Conservation (phyloP, 1,140 invertebrate species). For the Copidosoma floridanum region DNA sequence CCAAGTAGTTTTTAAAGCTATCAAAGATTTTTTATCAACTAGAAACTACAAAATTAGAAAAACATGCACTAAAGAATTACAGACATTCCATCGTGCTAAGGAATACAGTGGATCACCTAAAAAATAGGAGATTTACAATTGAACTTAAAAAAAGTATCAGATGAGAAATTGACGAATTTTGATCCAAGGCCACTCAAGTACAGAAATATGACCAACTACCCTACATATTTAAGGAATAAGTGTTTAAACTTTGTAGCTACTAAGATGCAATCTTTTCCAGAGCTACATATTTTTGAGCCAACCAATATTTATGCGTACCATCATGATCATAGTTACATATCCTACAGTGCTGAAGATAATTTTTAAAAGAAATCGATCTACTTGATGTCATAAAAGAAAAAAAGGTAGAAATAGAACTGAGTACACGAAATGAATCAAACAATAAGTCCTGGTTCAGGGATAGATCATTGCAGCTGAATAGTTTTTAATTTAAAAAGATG, state of each 20-base stretch:
- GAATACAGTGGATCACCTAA: constrained; percentile 13
- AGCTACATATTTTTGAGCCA: constrained; percentile 7
- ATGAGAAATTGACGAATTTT: constrained; percentile 4
- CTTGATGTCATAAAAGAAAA: constrained; percentile 6
- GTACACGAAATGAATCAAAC: constrained; percentile 5
- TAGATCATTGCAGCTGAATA: constrained; percentile 10
- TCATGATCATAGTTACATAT: constrained; percentile 18
- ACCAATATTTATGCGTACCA: constrained; percentile 20
- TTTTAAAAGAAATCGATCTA: constrained; percentile 15
- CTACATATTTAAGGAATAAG: constrained; percentile 1
- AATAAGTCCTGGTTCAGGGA: constrained; percentile 9
- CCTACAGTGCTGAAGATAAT: neutral
- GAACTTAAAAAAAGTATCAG: neutral
- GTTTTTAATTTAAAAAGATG: constrained; percentile 12
- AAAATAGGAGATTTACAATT: constrained; percentile 6
- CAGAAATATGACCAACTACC: constrained; percentile 10
- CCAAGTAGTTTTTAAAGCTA: too few relatives aligned
- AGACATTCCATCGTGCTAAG: constrained; percentile 15
- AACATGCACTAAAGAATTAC: constrained; percentile 13
- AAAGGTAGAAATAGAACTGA: constrained; percentile 6
- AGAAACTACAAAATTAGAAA: too few relatives aligned
- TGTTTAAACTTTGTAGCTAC: constrained; percentile 18
- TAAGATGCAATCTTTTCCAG: too few relatives aligned
- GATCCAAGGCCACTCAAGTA: constrained; percentile 17
- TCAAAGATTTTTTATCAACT: too few relatives aligned